Conservation (phyloP, 2,888 invertebrate species). For the Diadegma fenestrale region DNA sequence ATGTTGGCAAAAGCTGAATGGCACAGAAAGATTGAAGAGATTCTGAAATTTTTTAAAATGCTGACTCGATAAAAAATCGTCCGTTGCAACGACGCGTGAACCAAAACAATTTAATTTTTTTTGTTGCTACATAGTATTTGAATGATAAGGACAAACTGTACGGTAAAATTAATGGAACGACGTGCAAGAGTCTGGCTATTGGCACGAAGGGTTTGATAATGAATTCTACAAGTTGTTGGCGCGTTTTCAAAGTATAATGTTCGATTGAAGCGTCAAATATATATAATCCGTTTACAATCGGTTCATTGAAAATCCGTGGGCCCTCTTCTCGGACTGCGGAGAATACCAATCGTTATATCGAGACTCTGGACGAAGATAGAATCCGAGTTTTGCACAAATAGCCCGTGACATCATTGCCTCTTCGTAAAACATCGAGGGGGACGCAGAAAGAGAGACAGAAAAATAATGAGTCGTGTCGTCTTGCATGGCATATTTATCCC, state of each 20-base stretch:
- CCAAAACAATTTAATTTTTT: too few species aligned
- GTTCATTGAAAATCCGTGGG: conserved; percentile 45
- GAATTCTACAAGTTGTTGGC: background rate
- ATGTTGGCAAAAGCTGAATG: too few species aligned
- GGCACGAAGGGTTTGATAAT: background rate
- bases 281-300: conserved; percentile 22
- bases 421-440: conserved; percentile 66
- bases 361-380: conserved; percentile 54
- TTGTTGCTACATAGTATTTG: too few species aligned
- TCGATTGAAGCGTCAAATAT: background rate
- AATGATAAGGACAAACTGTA: too few species aligned
- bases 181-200: background rate
- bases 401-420: conserved; percentile 76
- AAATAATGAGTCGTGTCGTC: conserved; percentile 6
- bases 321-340: conserved; percentile 23
- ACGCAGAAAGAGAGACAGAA: background rate
- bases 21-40: too few species aligned
- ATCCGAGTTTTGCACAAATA: conserved; percentile 69
- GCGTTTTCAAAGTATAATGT: background rate
- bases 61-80: too few species aligned
- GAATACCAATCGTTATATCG: conserved; percentile 50
- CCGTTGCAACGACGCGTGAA: too few species aligned
- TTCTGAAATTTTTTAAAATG: too few species aligned
- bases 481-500: background rate
- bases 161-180: too few species aligned